These are phyloP conservation scores for Melolontha melolontha DNA, from an alignment of 2,888 invertebrate species.

Conservation along the genomic window DNA sequence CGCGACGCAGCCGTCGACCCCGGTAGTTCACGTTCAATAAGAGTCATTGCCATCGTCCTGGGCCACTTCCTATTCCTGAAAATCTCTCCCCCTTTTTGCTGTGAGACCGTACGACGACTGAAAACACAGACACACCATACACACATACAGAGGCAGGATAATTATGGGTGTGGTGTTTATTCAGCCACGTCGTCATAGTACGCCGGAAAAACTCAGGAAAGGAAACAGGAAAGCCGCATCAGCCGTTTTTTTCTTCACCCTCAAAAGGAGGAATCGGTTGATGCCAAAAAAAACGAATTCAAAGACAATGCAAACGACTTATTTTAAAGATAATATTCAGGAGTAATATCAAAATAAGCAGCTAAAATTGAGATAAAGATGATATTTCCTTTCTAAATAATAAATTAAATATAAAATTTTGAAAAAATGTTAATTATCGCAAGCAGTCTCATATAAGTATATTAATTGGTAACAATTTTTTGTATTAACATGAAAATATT, in stretches of 20 bases:
- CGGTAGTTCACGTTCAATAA: conserved; percentile 71
- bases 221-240: conserved; percentile 2
- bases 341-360: too few species aligned
- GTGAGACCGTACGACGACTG: conserved; percentile 1
- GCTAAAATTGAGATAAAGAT: too few species aligned
- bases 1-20: conserved; percentile 62
- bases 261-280: too few species aligned
- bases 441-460: too few species aligned
- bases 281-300: too few species aligned
- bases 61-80: conserved; percentile 30
- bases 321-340: too few species aligned
- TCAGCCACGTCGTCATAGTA: conserved; percentile 1
- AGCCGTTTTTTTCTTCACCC: background rate
- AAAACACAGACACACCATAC: background rate
- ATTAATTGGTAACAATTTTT: too few species aligned
- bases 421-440: too few species aligned
- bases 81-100: background rate
- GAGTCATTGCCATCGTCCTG: conserved; percentile 64
- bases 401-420: too few species aligned
- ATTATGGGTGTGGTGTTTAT: conserved; percentile 19
- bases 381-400: too few species aligned
- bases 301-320: too few species aligned
- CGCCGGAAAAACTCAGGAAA: conserved; percentile 11
- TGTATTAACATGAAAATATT: too few species aligned
- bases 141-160: conserved; percentile 5